A percentile compares a stretch with the other conserved stretches of the same genome.
These are phyloP conservation scores for Willisornis vidua DNA, from an alignment of 2,113 vertebrate genomes.

Conservation along the genomic window DNA sequence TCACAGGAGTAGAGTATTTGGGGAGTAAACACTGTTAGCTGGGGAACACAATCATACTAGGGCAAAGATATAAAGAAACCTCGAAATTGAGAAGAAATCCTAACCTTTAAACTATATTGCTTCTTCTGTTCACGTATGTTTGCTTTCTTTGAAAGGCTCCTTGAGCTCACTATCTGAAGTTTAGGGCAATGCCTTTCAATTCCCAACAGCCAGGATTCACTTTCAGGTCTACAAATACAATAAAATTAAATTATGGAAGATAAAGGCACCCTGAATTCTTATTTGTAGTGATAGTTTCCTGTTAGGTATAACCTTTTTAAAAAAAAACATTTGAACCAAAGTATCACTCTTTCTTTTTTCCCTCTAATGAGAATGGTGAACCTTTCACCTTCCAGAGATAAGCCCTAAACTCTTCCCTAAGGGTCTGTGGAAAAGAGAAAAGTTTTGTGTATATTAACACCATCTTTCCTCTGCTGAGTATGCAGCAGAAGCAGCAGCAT, in stretches of 20 bases:
- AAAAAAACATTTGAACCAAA: not conserved
- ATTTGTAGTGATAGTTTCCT: not conserved
- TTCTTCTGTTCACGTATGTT: conserved; percentile 32
- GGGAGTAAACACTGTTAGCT: not conserved
- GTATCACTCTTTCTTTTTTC: not conserved
- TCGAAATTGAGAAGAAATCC: conserved; percentile 32
- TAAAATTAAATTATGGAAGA: conserved; percentile 5
- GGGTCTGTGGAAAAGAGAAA: not conserved
- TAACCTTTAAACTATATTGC: conserved; percentile 49
- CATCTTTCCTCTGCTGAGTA: not conserved
- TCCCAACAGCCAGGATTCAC: conserved; percentile 34
- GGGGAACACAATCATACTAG: not conserved
- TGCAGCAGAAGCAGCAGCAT: not conserved
- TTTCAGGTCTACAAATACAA: conserved; percentile 53
- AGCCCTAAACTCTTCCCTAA: not conserved
- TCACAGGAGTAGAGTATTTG: not conserved
- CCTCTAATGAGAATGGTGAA: not conserved
- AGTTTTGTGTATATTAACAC: not conserved
- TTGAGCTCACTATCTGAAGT: conserved; percentile 57
- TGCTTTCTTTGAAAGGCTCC: conserved; percentile 39
- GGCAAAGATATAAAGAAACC: not conserved
- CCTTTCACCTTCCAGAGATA: not conserved
- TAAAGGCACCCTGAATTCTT: not conserved
- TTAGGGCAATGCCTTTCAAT: conserved; percentile 58
- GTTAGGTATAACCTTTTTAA: not conserved